Conservation (phyloP, 1,140 invertebrate species). For the Helicoverpa zea region DNA sequence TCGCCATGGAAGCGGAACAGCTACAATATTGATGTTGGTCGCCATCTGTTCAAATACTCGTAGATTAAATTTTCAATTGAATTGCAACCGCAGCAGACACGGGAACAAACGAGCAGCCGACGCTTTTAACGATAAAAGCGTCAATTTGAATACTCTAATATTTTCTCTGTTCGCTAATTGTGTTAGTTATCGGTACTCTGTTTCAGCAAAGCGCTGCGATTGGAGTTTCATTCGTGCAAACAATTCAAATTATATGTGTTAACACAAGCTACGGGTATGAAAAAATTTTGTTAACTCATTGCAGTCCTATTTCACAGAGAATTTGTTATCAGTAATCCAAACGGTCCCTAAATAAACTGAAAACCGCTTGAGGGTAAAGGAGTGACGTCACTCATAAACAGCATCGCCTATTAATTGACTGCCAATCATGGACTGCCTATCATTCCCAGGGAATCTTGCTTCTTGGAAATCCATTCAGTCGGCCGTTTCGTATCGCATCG, state of each 20-base stretch:
- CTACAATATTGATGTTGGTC: slow-evolving; percentile 11
- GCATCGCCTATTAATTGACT: slow-evolving; percentile 11
- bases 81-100: slow-evolving; percentile 3
- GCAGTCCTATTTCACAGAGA: too few species aligned
- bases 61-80: slow-evolving; percentile 18
- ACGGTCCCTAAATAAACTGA: too few species aligned
- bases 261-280: too few species aligned
- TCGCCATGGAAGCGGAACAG: not conserved
- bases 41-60: slow-evolving; percentile 17
- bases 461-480: not conserved
- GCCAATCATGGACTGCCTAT: slow-evolving; percentile 27
- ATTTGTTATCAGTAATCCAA: too few species aligned
- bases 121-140: not conserved
- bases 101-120: not conserved
- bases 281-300: too few species aligned
- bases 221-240: too few species aligned
- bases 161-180: not conserved
- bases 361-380: not conserved
- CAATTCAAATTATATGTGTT: too few species aligned
- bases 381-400: not conserved
- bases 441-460: not conserved
- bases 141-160: not conserved
- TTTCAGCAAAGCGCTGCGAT: too few species aligned
- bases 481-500: not conserved
- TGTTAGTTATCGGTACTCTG: too few species aligned